phyloP scores from a whole-genome alignment of 1,140 invertebrate genomes.

The Acromyrmex echinatior region DNA sequence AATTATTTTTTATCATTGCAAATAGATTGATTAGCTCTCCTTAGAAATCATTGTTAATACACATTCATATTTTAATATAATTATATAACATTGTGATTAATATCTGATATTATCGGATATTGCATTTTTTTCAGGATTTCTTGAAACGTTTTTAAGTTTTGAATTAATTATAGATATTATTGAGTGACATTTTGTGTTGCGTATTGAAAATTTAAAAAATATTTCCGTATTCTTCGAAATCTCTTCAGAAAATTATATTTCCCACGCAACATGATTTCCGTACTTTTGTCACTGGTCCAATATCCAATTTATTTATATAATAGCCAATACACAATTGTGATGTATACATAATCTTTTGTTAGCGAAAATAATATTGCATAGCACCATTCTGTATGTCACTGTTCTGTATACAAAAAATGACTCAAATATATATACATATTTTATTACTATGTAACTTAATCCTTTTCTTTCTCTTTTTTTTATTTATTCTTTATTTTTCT shows the following conservation, averaged over 20 bases:
- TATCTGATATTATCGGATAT: constrained; percentile 8
- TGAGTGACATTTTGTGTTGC: neutral
- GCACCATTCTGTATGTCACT: neutral
- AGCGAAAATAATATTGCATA: constrained; percentile 34
- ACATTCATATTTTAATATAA: constrained; percentile 1
- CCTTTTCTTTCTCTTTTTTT: neutral
- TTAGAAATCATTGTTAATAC: neutral
- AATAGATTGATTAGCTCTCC: neutral
- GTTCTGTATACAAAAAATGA: constrained; percentile 1
- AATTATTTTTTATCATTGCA: constrained; percentile 9
- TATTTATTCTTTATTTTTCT: constrained; percentile 15
- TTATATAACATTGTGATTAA: neutral
- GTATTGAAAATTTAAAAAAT: constrained; percentile 10
- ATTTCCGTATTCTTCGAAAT: constrained; percentile 1
- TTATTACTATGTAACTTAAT: constrained; percentile 12
- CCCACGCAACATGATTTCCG: neutral
- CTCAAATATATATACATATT: constrained; percentile 8
- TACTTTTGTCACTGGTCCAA: constrained; percentile 9
- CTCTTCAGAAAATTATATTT: neutral
- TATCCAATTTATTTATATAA: constrained; percentile 8
- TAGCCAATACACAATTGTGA: constrained; percentile 6
- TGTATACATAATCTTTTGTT: neutral
- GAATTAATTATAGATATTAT: neutral
- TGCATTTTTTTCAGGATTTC: neutral
- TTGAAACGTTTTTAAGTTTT: neutral